A percentile compares a stretch with the other conserved stretches of the same genome.
Evolutionary conservation across 64 coral and sea anemone genomes (phyloP).

Genomic region (Montipora capricornis): DNA sequence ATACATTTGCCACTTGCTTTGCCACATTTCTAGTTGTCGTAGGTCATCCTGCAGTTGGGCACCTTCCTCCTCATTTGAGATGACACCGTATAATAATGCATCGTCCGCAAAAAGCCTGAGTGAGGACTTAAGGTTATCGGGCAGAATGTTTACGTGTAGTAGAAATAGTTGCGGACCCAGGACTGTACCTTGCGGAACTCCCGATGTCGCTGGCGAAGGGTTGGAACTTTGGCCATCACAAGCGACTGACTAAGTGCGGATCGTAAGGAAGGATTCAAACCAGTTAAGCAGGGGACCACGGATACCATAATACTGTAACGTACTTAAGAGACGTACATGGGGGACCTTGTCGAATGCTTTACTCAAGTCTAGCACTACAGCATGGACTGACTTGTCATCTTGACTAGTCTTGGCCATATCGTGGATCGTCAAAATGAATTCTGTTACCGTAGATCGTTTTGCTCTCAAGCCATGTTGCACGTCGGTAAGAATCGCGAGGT

Average conservation of each 20-base stretch:
- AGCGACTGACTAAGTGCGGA: constrained; percentile 35
- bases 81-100: constrained; percentile 37
- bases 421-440: constrained; percentile 55
- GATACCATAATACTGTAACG: constrained; percentile 61
- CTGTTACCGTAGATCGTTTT: constrained; percentile 63
- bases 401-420: constrained; percentile 66
- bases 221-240: constrained; percentile 48
- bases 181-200: constrained; percentile 56
- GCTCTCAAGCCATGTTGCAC: constrained; percentile 59
- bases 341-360: constrained; percentile 20
- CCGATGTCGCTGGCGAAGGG: constrained; percentile 17
- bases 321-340: constrained; percentile 36
- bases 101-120: constrained; percentile 61
- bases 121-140: constrained; percentile 51
- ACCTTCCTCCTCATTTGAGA: constrained; percentile 41
- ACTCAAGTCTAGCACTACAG: constrained; percentile 51
- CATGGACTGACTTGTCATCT: constrained; percentile 58
- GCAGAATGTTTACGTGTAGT: constrained; percentile 44
- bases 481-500: constrained; percentile 48
- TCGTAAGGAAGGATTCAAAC: constrained; percentile 52
- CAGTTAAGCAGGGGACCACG: constrained; percentile 41
- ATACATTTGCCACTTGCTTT: constrained; percentile 18
- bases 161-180: constrained; percentile 40
- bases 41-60: constrained; percentile 27
- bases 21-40: constrained; percentile 17